These are phyloP conservation scores for Coelopa pilipes DNA, from an alignment of 2,888 invertebrate genomes.

Conservation along the genomic window DNA sequence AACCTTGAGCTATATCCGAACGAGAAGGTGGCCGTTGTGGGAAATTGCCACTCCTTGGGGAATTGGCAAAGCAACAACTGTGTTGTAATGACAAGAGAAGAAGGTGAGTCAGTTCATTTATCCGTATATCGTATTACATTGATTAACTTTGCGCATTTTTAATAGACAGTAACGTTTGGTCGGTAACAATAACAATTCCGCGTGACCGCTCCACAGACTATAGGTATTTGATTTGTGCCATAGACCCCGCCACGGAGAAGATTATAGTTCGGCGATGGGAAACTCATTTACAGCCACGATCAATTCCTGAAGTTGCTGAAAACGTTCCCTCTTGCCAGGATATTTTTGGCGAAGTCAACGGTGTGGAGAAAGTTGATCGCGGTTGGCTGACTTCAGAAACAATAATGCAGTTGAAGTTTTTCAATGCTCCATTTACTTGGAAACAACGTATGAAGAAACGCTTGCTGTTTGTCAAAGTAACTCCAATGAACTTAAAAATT, in stretches of 20 bases:
- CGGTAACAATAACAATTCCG: constrained; percentile 74
- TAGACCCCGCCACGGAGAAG: constrained; percentile 70
- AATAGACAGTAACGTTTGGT: constrained; percentile 71
- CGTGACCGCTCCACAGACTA: constrained; percentile 76
- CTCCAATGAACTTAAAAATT: constrained; percentile 76
- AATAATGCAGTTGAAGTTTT: constrained; percentile 85
- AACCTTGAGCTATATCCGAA: constrained; percentile 69
- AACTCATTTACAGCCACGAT: constrained; percentile 77
- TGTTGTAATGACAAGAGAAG: constrained; percentile 68
- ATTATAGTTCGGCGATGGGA: constrained; percentile 83
- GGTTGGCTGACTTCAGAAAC: constrained; percentile 89
- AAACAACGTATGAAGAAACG: constrained; percentile 77
- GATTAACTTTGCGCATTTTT: not conserved
- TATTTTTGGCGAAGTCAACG: constrained; percentile 73
- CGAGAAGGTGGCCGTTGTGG: constrained; percentile 78
- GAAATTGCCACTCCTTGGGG: constrained; percentile 76
- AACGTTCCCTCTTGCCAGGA: constrained; percentile 63
- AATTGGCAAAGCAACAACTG: constrained; percentile 76
- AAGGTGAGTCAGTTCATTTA: constrained; percentile 59
- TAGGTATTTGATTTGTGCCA: constrained; percentile 80
- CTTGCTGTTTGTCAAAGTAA: constrained; percentile 78
- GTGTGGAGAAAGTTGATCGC: constrained; percentile 72
- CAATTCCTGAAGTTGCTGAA: constrained; percentile 68
- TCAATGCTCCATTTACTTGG: constrained; percentile 81
- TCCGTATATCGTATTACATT: constrained; percentile 27